Percentiles rank a stretch among this genome's conserved stretches.
These are phyloP conservation scores for Pogonognathellus flavescens DNA, from an alignment of 1,140 invertebrate species.

Conservation along the genomic window DNA sequence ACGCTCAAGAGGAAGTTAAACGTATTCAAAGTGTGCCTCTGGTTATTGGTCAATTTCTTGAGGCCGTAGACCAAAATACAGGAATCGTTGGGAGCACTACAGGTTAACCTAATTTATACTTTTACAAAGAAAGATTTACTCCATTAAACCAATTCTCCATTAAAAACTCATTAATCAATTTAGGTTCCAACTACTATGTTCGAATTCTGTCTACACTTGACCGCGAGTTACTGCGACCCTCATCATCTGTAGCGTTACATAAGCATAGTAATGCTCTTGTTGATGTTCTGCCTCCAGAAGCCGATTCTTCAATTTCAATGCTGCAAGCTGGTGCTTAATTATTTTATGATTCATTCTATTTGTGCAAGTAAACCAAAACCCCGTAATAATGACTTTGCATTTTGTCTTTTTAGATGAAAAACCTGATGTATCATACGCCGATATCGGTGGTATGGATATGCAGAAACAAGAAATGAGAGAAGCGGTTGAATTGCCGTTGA, in stretches of 20 bases:
- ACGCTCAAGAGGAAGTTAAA: slow-evolving; percentile 98
- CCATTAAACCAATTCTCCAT: too few species aligned
- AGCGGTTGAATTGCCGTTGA: slow-evolving; percentile 97
- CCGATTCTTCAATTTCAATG: slow-evolving; percentile 98
- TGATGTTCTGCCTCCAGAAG: slow-evolving; percentile 96
- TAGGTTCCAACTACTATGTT: slow-evolving; percentile 97
- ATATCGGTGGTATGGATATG: slow-evolving; percentile 99
- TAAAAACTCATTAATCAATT: slow-evolving; percentile 11
- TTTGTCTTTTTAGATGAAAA: slow-evolving; percentile 85
- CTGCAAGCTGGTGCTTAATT: slow-evolving; percentile 81
- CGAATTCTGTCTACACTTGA: slow-evolving; percentile 96
- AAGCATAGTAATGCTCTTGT: slow-evolving; percentile 98
- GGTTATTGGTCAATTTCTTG: slow-evolving; percentile 97
- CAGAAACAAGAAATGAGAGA: slow-evolving; percentile 99
- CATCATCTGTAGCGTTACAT: slow-evolving; percentile 95
- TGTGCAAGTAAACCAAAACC: too few species aligned
- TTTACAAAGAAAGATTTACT: too few species aligned
- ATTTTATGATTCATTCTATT: too few species aligned
- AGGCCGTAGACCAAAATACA: slow-evolving; percentile 98
- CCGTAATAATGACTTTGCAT: not conserved
- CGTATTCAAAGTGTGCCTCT: slow-evolving; percentile 97
- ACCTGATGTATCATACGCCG: slow-evolving; percentile 95
- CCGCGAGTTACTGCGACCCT: slow-evolving; percentile 94
- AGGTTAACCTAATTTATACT: too few species aligned
- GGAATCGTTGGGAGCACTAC: slow-evolving; percentile 91